Conservation (phyloP, 1,140 invertebrate species). For the Ericerus pela region DNA sequence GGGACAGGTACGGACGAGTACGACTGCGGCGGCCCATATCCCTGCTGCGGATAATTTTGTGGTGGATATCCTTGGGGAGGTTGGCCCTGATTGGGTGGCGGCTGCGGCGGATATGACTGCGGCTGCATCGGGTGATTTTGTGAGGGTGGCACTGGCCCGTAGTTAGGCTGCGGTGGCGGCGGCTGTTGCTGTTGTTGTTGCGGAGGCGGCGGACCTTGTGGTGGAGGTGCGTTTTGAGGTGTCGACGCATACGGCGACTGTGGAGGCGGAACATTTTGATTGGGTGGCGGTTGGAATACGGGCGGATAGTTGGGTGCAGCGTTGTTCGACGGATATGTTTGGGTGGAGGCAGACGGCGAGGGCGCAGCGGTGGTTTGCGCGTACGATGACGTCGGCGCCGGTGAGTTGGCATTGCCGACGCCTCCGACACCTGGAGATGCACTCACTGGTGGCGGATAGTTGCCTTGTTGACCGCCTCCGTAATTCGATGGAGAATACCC, state of each 20-base stretch:
- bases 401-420: not conserved
- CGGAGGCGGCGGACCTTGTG: not conserved
- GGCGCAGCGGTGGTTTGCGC: not conserved
- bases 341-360: not conserved
- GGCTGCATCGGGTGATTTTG: not conserved
- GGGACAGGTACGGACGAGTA: not conserved
- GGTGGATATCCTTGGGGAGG: conserved; percentile 5
- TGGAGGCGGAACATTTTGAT: not conserved
- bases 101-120: not conserved
- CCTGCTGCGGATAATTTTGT: conserved; percentile 4
- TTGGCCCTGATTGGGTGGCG: not conserved
- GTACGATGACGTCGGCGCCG: not conserved
- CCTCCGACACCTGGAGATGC: not conserved
- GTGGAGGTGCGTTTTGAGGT: no score
- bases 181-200: no score
- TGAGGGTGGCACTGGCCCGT: not conserved
- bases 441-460: not conserved
- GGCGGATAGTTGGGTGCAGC: conserved; percentile 5
- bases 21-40: conserved; percentile 1
- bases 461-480: not conserved
- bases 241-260: not conserved
- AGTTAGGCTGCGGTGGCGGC: not conserved
- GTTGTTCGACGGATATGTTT: conserved; percentile 3
- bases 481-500: conserved; percentile 1
- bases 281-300: not conserved